Base-by-base conservation (phyloP, 2,113 vertebrate genomes). In the Propithecus coquereli region DNA sequence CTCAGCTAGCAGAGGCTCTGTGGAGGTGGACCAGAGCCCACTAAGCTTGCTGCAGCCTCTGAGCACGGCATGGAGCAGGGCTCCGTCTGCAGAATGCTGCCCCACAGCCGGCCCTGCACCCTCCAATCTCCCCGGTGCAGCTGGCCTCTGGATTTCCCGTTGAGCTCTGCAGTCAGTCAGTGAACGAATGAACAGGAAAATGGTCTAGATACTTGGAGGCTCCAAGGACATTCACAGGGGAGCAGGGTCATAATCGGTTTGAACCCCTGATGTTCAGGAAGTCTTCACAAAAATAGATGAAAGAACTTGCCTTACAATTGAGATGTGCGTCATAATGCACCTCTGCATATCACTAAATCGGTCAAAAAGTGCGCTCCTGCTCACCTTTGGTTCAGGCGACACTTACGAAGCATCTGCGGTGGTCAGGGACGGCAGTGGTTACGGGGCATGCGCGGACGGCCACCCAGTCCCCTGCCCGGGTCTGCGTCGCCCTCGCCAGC, bases 381-480 rank as follows among this genome's bases (percentile, higher is more conserved):
- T 50, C 8, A 7, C n/a, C 2, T 65, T 65, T 63, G 40, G 76
- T 14, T 71, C 20, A 79, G 70, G 20, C 61, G 63, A 25, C 68
- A 22, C 32, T 59, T 66, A 32, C 5, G 10, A 71, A 92, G 32
- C n/a, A 3, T 8, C 23, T 45, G 6, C 43, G 57, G 14, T 40
- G 37, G 8, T 22, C 16, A 47, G 37, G 22, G 40, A 34, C 5
- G 25, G 54, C 0, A 4, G 34, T 66, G 40, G 34, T 43, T 3
- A 25, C 0, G 1, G 50, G 0, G 43, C 40, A 34, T 0, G 5
- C 9, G 16, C 0, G 6, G 47, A 37, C 5, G 43, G 74, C 12
- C 8, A 1, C 17, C 70, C 43, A 43, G 3, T 32, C 11, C 11
- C 57, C 22, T n/a, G 45, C 50, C n/a, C 16, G 40, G 34, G n/a